Evolutionary conservation across 2,113 vertebrate genomes (phyloP), one percentile per base, ranked within the genome.

Genomic region (Mola mola): DNA sequence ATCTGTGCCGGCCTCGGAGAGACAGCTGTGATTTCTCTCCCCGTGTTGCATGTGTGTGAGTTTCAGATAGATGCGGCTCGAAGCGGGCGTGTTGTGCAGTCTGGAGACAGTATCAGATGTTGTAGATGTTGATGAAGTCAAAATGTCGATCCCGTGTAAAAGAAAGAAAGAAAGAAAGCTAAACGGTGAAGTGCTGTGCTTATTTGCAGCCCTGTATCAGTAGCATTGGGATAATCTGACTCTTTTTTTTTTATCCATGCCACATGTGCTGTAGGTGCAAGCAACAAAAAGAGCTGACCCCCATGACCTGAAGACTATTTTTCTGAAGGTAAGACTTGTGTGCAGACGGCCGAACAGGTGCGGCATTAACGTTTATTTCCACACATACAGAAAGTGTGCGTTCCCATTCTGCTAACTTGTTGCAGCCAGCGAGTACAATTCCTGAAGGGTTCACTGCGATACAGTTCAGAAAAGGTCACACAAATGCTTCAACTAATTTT

Each of bases 321-420:
- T 98, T 81, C 87, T 95, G 38, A 93, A 97, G 96, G 96, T 98
- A 94, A 94, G 92, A 33, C n/a, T n/a, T n/a, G n/a, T 13, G 44
- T 21, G 36, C 53, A 65, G 9, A 44, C 31, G 40, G 12, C 4
- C 12, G 20, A 46, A 37, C 8, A 25, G 9, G 26, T 21, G 1
- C 4, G 37, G 25, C 11, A 3, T 20, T n/a, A 33, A 41, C 25
- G n/a, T n/a, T 4, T 1, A 6, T 20, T 41, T 16, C 9, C 13
- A 31, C 9, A 42, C 8, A 70, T 13, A 5, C 19, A 64, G 15
- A 49, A 43, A 41, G 0, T 8, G 41, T 56, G 8, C 42, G 4
- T 60, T 21, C 43, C 25, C 61, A 60, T 19, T 42, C 2, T 20
- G 20, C 34, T 55, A 40, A 20, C 8, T 3, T 46, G 21, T 29